These are phyloP conservation scores for Anhinga anhinga DNA, from an alignment of 2,113 vertebrate genomes.

Conservation along the genomic window DNA sequence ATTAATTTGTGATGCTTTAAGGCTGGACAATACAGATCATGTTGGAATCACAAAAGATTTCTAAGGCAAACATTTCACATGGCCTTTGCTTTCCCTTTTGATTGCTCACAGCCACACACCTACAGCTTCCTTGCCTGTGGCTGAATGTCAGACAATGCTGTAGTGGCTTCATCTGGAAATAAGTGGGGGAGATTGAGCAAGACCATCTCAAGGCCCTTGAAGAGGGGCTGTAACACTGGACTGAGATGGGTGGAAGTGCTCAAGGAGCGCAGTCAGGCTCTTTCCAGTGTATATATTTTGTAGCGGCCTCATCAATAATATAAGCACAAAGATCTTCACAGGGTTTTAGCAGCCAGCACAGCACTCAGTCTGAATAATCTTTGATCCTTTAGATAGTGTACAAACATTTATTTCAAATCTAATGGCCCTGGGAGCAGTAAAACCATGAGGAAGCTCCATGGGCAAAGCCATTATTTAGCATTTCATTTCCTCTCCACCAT, in stretches of 20 bases:
- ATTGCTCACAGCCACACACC: not conserved
- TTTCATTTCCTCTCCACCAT: not conserved
- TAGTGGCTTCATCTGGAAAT: not conserved
- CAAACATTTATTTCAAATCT: not conserved
- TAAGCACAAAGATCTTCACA: not conserved
- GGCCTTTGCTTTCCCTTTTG: not conserved
- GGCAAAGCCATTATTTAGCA: not conserved
- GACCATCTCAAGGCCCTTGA: not conserved
- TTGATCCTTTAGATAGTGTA: not conserved
- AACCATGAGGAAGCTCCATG: not conserved
- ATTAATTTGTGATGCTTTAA: not conserved
- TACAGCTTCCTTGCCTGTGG: not conserved
- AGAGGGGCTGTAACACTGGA: not conserved
- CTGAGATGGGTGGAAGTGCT: not conserved
- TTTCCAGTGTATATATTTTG: not conserved
- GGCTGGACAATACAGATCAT: not conserved
- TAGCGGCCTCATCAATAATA: not conserved
- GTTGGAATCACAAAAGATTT: not conserved
- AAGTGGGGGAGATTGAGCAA: not conserved
- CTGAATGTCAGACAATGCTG: not conserved
- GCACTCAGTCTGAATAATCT: not conserved
- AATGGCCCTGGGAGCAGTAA: not conserved
- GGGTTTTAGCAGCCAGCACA: not conserved
- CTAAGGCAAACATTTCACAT: accelerated
- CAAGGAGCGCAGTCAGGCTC: not conserved